Percentiles rank a stretch among this genome's conserved stretches.
Evolutionary conservation across 2,888 invertebrate genomes (phyloP).

Genomic region (Ormyrus nitidulus): DNA sequence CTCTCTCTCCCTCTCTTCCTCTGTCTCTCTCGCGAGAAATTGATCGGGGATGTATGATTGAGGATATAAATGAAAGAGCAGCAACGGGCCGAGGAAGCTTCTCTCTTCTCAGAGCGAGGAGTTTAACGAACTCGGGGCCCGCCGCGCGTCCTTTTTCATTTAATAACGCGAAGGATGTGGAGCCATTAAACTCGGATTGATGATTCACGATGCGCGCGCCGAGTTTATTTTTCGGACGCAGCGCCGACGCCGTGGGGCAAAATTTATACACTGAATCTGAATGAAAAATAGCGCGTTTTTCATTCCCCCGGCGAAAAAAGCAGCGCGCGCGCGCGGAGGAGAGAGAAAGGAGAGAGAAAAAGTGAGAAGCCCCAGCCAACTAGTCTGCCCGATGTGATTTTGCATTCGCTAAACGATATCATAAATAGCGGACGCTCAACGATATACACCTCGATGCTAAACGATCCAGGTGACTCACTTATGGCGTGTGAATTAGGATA

Average conservation of each 20-base stretch:
- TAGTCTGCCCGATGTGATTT: neutral
- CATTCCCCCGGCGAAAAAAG: neutral
- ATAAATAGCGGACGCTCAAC: constrained; percentile 21
- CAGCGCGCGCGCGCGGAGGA: neutral
- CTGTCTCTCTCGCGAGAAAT: constrained; percentile 3
- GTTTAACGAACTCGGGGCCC: constrained; percentile 37
- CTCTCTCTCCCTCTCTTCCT: too few species aligned
- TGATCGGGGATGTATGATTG: constrained; percentile 47
- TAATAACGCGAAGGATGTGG: constrained; percentile 27
- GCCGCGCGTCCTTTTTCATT: constrained; percentile 6
- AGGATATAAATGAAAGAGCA: constrained; percentile 46
- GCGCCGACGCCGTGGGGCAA: neutral
- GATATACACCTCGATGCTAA: constrained; percentile 20
- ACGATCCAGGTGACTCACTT: constrained; percentile 16
- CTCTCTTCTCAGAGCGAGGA: neutral
- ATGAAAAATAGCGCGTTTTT: constrained; percentile 43
- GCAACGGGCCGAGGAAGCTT: neutral
- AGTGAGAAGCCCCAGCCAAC: neutral
- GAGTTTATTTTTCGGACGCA: constrained; percentile 10
- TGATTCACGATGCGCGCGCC: constrained; percentile 38
- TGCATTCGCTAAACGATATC: constrained; percentile 9
- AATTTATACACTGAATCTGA: constrained; percentile 37
- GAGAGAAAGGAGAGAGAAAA: neutral
- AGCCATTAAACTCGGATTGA: constrained; percentile 45
- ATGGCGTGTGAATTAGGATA: constrained; percentile 33